Conservation (phyloP, 2,888 invertebrate genomes). For the Hesperia comma region DNA sequence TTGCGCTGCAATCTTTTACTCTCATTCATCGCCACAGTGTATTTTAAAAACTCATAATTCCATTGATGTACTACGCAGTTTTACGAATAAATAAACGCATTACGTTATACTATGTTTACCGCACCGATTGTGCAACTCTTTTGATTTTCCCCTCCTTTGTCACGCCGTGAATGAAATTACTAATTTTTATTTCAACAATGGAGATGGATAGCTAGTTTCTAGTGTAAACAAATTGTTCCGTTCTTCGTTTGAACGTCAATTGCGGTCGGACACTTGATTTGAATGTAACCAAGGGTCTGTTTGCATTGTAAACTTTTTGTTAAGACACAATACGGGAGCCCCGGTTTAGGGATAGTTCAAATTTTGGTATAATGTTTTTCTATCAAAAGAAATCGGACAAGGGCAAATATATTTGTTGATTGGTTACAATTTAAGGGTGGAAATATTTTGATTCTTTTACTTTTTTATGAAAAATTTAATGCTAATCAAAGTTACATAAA, state of each 20-base stretch:
- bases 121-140: constrained; percentile 39
- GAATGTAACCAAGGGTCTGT: constrained; percentile 27
- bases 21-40: constrained; percentile 33
- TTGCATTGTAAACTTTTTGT: constrained; percentile 27
- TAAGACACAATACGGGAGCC: constrained; percentile 16
- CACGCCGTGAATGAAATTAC: constrained; percentile 62
- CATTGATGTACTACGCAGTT: constrained; percentile 30
- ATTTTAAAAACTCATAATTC: constrained; percentile 41
- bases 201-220: constrained; percentile 72
- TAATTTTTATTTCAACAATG: constrained; percentile 74
- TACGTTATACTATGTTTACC: constrained; percentile 22
- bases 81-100: background rate
- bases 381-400: no score
- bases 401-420: no score
- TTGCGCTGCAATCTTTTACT: background rate
- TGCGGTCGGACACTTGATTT: constrained; percentile 36
- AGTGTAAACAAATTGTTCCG: constrained; percentile 79
- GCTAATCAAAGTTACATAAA: no score
- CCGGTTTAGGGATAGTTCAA: background rate
- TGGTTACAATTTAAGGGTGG: no score
- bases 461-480: no score
- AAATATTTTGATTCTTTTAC: no score
- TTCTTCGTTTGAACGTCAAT: constrained; percentile 49
- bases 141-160: constrained; percentile 57
- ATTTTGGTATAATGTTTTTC: background rate